Evolutionary conservation across 2,113 vertebrate genomes (phyloP).

Genomic region (Rhinoderma darwinii): DNA sequence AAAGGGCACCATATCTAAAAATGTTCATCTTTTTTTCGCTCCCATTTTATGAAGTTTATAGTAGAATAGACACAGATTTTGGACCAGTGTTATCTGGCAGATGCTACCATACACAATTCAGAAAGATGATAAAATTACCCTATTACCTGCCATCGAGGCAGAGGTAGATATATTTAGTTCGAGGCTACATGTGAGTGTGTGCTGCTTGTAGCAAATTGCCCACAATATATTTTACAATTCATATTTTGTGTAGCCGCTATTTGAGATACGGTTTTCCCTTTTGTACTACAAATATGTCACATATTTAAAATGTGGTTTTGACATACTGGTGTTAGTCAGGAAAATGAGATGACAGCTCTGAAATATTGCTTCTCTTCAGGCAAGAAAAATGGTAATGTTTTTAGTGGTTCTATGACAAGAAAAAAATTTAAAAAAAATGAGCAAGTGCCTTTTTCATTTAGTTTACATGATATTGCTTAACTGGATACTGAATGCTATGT

Average conservation of each 20-base stretch:
- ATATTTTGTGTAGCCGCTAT: neutral
- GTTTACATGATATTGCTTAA: neutral
- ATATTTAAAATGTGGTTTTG: conserved; percentile 5
- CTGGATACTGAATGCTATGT: neutral
- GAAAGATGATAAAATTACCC: no score
- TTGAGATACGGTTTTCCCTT: neutral
- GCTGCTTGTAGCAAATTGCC: neutral
- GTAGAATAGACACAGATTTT: neutral
- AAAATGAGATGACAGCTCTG: conserved; percentile 10
- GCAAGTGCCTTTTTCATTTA: neutral
- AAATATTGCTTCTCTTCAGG: neutral
- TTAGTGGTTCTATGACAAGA: neutral
- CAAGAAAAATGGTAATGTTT: neutral
- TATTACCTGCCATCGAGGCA: no score
- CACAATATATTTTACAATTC: neutral
- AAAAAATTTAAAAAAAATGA: conserved; percentile 4
- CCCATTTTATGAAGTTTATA: no score
- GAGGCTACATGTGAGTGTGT: neutral
- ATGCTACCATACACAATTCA: neutral
- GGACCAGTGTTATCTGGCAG: neutral
- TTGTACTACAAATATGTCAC: conserved; percentile 4
- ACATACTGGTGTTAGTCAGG: neutral
- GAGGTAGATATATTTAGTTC: neutral
- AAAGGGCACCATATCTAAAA: no score
- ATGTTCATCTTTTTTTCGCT: no score